Percentiles rank a stretch among this genome's conserved stretches.
phyloP scores from a whole-genome alignment of 2,113 vertebrate genomes.

The Pseudonaja textilis region DNA sequence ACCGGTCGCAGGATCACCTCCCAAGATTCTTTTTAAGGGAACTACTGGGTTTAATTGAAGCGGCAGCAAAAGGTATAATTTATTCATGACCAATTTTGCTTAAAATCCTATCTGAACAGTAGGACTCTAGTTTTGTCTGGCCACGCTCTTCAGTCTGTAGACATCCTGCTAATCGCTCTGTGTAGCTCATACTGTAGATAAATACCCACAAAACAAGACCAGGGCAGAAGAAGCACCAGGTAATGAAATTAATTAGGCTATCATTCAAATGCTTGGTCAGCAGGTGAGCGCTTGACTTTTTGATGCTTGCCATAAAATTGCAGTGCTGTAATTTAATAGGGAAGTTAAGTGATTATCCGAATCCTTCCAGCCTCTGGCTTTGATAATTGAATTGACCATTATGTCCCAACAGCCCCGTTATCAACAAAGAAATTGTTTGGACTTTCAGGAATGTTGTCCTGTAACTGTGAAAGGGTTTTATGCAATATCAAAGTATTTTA shows the following conservation, averaged over 20 bases:
- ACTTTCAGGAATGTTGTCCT: not conserved
- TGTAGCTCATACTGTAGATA: not conserved
- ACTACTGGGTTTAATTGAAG: not conserved
- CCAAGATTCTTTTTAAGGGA: not conserved
- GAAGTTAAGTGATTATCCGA: not conserved
- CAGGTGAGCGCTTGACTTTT: not conserved
- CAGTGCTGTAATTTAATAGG: slow-evolving; percentile 18
- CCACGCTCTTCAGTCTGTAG: not conserved
- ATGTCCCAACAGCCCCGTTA: not conserved
- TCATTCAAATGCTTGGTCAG: not conserved
- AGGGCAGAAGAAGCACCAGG: not conserved
- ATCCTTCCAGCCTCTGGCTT: not conserved
- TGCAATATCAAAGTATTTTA: slow-evolving; percentile 18
- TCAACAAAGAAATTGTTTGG: not conserved
- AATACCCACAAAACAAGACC: not conserved
- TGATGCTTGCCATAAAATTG: not conserved
- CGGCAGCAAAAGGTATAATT: not conserved
- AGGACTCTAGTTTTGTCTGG: not conserved
- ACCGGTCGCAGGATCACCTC: not conserved
- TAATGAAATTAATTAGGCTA: not conserved
- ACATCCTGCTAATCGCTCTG: not conserved
- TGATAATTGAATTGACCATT: not conserved
- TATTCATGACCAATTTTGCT: not conserved
- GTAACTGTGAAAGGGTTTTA: not conserved
- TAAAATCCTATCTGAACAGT: not conserved